Percentiles rank a stretch among this genome's conserved stretches.
Conservation (phyloP, 2,888 invertebrate genomes). For the Zele albiditarsus region DNA sequence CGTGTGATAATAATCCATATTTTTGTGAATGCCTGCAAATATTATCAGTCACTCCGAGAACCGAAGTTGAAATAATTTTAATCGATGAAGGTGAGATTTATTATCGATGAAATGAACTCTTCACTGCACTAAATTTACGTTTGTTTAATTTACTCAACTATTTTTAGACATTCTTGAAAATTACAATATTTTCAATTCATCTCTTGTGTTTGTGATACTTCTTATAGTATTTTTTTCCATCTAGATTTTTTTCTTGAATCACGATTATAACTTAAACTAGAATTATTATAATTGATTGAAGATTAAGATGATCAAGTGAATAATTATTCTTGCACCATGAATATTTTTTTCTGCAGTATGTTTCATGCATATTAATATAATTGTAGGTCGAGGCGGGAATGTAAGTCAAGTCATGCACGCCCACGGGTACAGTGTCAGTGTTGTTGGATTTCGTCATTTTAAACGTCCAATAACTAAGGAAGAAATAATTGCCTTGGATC, state of each 20-base stretch:
- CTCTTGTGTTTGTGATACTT: too few species aligned
- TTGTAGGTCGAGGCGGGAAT: slow-evolving; percentile 74
- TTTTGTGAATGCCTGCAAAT: slow-evolving; percentile 77
- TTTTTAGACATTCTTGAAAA: too few species aligned
- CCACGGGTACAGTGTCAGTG: slow-evolving; percentile 73
- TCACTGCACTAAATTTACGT: too few species aligned
- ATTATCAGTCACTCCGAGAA: slow-evolving; percentile 73
- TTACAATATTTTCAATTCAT: too few species aligned
- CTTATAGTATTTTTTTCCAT: too few species aligned
- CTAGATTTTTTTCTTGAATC: too few species aligned
- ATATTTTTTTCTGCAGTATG: not conserved
- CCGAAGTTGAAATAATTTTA: slow-evolving; percentile 76
- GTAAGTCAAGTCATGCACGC: slow-evolving; percentile 78
- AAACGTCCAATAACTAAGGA: slow-evolving; percentile 70
- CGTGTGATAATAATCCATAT: slow-evolving; percentile 52
- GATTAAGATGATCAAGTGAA: too few species aligned
- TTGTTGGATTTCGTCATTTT: slow-evolving; percentile 59
- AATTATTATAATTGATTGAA: too few species aligned
- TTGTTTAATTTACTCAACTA: too few species aligned
- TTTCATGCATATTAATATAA: slow-evolving; percentile 10
- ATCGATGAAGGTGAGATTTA: slow-evolving; percentile 77
- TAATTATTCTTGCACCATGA: not conserved
- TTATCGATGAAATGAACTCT: not conserved
- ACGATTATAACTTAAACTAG: too few species aligned
- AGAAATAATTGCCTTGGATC: slow-evolving; percentile 70